A percentile compares a stretch with the other conserved stretches of the same genome.
Evolutionary conservation across 2,888 invertebrate genomes (phyloP).

Genomic region (Aspidapion aeneum): DNA sequence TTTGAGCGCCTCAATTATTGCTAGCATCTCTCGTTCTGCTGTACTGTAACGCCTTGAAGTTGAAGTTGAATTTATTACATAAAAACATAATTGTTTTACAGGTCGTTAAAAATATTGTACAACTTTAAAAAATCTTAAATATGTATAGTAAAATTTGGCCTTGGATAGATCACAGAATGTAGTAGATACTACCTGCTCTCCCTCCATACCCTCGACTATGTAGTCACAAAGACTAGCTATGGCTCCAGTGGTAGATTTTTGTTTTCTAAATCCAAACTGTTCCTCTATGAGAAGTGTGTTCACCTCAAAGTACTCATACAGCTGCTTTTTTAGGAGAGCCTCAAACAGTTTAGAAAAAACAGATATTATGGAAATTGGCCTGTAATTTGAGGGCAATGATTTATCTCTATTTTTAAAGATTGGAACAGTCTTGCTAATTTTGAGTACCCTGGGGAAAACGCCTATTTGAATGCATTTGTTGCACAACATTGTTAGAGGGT

Average conservation of each 20-base stretch:
- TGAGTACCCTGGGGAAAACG: neutral
- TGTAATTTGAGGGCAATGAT: neutral
- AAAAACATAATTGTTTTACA: too few species aligned
- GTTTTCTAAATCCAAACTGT: neutral
- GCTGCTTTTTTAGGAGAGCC: neutral
- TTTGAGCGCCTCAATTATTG: too few species aligned
- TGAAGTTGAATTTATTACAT: too few species aligned
- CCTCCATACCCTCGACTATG: neutral
- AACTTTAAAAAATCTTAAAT: too few species aligned
- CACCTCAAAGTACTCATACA: neutral
- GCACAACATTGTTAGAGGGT: neutral
- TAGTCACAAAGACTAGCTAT: neutral
- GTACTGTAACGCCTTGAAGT: too few species aligned
- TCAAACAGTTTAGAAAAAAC: neutral
- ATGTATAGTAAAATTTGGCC: too few species aligned
- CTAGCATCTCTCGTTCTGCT: too few species aligned
- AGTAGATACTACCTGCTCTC: neutral
- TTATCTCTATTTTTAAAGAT: neutral
- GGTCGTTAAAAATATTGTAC: too few species aligned
- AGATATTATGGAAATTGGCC: neutral
- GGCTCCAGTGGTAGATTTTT: neutral
- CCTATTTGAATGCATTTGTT: neutral
- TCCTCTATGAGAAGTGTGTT: neutral
- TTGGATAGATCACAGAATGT: neutral
- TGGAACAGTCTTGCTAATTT: neutral